Evolutionary conservation across 1,140 invertebrate species (phyloP), one percentile per base, ranked within the genome.

Genomic region (Hypsibius dujardini): DNA sequence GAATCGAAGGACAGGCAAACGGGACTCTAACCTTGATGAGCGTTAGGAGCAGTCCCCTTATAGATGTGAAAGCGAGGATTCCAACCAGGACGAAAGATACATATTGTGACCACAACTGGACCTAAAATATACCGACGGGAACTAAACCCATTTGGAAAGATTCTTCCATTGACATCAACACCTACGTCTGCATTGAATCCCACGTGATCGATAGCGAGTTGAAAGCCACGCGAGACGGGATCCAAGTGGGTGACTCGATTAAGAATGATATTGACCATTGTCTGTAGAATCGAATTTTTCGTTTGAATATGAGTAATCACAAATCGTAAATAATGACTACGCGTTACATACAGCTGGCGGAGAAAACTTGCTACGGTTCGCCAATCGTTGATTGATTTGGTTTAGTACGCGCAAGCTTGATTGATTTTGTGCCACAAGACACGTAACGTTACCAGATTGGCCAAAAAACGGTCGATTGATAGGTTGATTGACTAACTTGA

Each of bases 241-340:
- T 99, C 96, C 75, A 96, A 94, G 78, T 94, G 94, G 0, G 95
- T 95, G 1, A 99, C 95, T 72, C 96, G 85, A 80, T 99, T 93
- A 81, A 99, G 96, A 7, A 99, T 90, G 75, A 99, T 99, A 82
- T 99, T 99, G 74, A 98, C 88, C 69, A 90, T 92, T 71, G 88
- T 94, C 90, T 90, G 80, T 74, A 86, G 85, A 72, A 74, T 76
- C 73, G 71, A 46, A 74, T 71, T 7, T 71, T 40, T 69, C 67
- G 46, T 69, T 28, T 12, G 40, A 47, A 15, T 73, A 69, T 40
- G 75, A 77, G 7, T 28, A 28, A 69, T 69, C 67, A 69, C 15
- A 72, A 15, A 71, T 3, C 40, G 40, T 59, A 70, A 74, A 46
- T 70, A n/a, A 46, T 28, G 69, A 71, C 47, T 67, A 71, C 2